These are phyloP conservation scores for Neocrepidodera transversa DNA, from an alignment of 2,888 invertebrate genomes.

Conservation along the genomic window DNA sequence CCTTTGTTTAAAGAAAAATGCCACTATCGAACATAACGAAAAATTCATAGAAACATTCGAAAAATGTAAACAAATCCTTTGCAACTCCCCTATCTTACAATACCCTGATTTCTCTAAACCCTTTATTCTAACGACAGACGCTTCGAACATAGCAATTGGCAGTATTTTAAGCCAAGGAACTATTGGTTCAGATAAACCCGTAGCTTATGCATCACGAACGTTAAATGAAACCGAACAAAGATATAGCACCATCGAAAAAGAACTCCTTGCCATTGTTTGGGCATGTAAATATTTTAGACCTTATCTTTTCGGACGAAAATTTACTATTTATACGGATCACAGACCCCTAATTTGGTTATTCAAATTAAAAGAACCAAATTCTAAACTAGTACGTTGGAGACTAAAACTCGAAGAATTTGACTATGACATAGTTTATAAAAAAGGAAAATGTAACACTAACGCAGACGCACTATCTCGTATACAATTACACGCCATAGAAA, in stretches of 20 bases:
- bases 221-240: no score
- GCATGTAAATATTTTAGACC: no score
- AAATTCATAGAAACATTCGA: conserved; percentile 32
- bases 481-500: no score
- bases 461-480: no score
- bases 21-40: conserved; percentile 24
- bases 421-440: neutral
- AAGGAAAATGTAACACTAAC: neutral
- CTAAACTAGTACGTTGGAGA: neutral
- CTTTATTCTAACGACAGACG: conserved; percentile 27
- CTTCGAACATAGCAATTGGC: conserved; percentile 19
- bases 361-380: neutral
- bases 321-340: no score
- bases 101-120: conserved; percentile 43
- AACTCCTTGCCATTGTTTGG: conserved; percentile 39
- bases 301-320: no score
- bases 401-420: neutral
- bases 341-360: no score
- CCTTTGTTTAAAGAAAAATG: conserved; percentile 24
- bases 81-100: conserved; percentile 36
- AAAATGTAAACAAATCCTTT: conserved; percentile 36
- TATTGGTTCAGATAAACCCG: no score
- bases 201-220: no score
- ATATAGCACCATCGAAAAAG: conserved; percentile 40
- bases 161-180: conserved; percentile 34